Conservation (phyloP, 2,888 invertebrate species). For the Harpagoxenus sublaevis region DNA sequence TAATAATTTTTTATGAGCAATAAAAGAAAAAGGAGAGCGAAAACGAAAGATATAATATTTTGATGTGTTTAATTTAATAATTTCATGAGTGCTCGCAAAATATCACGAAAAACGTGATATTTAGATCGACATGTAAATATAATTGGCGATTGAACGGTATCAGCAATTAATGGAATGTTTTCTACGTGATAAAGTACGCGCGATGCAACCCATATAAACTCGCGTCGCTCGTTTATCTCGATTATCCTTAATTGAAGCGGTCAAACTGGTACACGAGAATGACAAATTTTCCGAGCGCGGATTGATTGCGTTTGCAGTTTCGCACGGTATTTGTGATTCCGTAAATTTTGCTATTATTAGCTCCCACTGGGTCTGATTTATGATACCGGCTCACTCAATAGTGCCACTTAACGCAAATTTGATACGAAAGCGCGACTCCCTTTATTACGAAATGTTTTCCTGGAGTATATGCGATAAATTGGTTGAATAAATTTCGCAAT, state of each 20-base stretch:
- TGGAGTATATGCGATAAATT: conserved; percentile 20
- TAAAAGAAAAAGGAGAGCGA: background rate
- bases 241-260: conserved; percentile 57
- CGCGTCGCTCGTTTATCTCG: conserved; percentile 37
- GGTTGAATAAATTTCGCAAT: background rate
- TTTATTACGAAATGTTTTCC: conserved; percentile 1
- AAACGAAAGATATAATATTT: background rate
- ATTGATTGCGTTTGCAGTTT: conserved; percentile 59
- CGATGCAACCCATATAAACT: conserved; percentile 32
- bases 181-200: conserved; percentile 34
- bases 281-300: conserved; percentile 52
- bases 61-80: background rate
- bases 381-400: conserved; percentile 1
- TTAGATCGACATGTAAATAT: conserved; percentile 14
- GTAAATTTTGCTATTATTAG: conserved; percentile 52
- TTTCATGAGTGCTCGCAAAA: background rate
- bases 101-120: background rate
- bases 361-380: conserved; percentile 34
- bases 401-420: conserved; percentile 12
- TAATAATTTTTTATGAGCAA: background rate
- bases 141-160: conserved; percentile 29
- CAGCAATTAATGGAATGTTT: conserved; percentile 45
- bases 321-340: conserved; percentile 33
- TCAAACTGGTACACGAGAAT: conserved; percentile 53
- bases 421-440: conserved; percentile 3